Conservation (phyloP, 2,113 vertebrate genomes). For the Propithecus coquereli region DNA sequence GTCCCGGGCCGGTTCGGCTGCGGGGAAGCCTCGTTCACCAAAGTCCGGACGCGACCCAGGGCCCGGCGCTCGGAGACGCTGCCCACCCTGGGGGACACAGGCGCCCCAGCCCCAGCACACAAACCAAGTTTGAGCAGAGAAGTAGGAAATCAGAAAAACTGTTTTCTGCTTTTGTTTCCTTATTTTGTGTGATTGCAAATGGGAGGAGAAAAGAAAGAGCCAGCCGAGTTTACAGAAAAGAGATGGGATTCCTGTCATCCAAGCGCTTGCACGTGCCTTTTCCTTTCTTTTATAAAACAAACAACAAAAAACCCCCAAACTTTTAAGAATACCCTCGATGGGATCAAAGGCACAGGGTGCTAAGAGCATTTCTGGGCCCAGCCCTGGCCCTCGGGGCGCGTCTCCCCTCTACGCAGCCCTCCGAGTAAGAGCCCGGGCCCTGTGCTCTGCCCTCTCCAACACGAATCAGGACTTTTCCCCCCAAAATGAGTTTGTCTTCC, state of each 20-base stretch:
- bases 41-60: no score
- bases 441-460: rapidly evolving
- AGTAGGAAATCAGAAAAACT: rapidly evolving
- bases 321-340: not conserved
- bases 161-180: not conserved
- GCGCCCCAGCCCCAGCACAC: rapidly evolving
- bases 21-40: no score
- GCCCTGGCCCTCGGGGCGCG: no score
- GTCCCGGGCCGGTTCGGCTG: no score
- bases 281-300: not conserved
- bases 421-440: rapidly evolving
- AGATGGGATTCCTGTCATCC: not conserved
- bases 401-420: not conserved
- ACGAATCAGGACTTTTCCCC: not conserved
- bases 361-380: not conserved
- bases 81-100: no score
- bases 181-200: not conserved
- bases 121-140: not conserved
- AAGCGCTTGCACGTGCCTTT: not conserved
- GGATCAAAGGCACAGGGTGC: not conserved
- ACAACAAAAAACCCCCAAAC: no score
- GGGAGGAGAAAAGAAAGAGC: not conserved
- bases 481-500: not conserved
- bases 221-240: not conserved
- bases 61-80: no score